Conservation (phyloP, 2,888 invertebrate genomes). For the Dynastes hyllus region DNA sequence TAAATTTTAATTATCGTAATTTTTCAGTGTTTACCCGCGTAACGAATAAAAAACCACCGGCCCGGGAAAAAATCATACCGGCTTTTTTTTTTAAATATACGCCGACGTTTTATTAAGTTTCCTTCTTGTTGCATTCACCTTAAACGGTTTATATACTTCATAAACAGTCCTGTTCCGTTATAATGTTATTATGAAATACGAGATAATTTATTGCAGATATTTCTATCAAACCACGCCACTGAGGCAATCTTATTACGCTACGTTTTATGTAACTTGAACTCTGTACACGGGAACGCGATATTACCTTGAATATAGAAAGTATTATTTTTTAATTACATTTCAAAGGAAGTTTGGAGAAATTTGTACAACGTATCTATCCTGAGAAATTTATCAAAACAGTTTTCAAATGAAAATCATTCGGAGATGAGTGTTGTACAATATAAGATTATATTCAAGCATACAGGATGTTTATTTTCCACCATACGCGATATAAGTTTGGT, state of each 20-base stretch:
- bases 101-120: constrained; percentile 31
- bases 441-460: too few species aligned
- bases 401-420: too few species aligned
- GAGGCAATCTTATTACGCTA: constrained; percentile 1
- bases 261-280: neutral
- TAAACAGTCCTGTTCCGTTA: constrained; percentile 27
- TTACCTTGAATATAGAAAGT: neutral
- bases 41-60: constrained; percentile 6
- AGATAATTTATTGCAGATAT: constrained; percentile 45
- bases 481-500: too few species aligned
- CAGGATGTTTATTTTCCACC: too few species aligned
- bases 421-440: too few species aligned
- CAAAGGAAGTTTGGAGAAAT: too few species aligned
- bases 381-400: too few species aligned
- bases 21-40: constrained; percentile 21
- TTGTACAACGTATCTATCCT: too few species aligned
- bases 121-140: constrained; percentile 21
- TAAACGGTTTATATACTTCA: constrained; percentile 30
- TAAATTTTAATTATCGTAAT: constrained; percentile 41
- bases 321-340: too few species aligned
- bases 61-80: constrained; percentile 3
- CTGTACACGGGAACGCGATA: too few species aligned
- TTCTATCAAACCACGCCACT: neutral
- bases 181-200: constrained; percentile 19
- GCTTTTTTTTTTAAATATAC: constrained; percentile 25